Evolutionary conservation across 1,140 invertebrate genomes (phyloP).

Genomic region (Theocolax elegans): DNA sequence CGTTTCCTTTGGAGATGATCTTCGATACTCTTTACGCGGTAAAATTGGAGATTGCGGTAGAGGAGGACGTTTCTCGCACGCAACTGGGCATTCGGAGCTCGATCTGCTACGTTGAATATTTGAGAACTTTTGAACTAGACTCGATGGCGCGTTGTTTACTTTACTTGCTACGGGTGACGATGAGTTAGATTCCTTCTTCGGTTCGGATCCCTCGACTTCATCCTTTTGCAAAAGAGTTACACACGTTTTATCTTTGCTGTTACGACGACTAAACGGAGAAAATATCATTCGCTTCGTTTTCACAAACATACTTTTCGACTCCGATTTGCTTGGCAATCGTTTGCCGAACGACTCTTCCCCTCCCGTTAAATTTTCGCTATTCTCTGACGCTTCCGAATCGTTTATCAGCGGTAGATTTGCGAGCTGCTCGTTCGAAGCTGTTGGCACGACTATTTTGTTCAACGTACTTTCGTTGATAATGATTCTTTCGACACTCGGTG

Average conservation of each 20-base stretch:
- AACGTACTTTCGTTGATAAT: slow-evolving; percentile 54
- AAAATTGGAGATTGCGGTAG: slow-evolving; percentile 70
- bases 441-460: slow-evolving; percentile 57
- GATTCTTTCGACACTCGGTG: slow-evolving; percentile 47
- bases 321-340: slow-evolving; percentile 37
- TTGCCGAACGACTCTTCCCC: slow-evolving; percentile 33
- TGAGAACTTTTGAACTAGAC: neutral
- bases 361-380: neutral
- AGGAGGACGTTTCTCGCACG: slow-evolving; percentile 59
- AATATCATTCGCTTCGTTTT: slow-evolving; percentile 83
- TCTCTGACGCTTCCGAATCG: neutral
- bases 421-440: slow-evolving; percentile 37
- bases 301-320: slow-evolving; percentile 71
- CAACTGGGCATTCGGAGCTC: slow-evolving; percentile 4
- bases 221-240: neutral
- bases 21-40: slow-evolving; percentile 64
- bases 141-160: neutral
- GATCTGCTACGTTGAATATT: slow-evolving; percentile 23
- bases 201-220: slow-evolving; percentile 10
- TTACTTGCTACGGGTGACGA: too few species aligned
- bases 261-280: slow-evolving; percentile 73
- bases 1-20: slow-evolving; percentile 68
- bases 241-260: slow-evolving; percentile 45
- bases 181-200: neutral
- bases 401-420: slow-evolving; percentile 51